Conservation (phyloP, 2,888 invertebrate genomes). For the Sturmia bella region DNA sequence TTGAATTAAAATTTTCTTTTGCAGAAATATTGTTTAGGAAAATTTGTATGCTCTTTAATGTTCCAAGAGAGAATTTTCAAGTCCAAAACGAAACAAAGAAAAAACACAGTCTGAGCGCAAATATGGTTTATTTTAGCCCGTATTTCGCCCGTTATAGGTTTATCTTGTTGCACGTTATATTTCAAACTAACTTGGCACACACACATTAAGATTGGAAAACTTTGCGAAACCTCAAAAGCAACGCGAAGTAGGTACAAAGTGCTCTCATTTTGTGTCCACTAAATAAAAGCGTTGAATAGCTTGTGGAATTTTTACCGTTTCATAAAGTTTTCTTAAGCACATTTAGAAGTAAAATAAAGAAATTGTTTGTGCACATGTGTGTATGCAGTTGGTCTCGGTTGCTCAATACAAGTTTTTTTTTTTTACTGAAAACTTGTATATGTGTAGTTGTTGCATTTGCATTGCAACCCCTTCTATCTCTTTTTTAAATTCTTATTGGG, state of each 20-base stretch:
- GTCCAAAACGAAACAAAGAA: background rate
- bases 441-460: background rate
- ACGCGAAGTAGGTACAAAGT: slow-evolving; percentile 23
- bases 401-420: background rate
- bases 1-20: slow-evolving; percentile 58
- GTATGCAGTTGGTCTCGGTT: no score
- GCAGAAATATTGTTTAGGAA: slow-evolving; percentile 7
- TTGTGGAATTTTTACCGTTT: slow-evolving; percentile 62
- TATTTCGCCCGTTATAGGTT: slow-evolving; percentile 57
- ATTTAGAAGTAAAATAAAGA: no score
- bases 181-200: slow-evolving; percentile 63
- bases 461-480: slow-evolving; percentile 26
- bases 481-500: slow-evolving; percentile 27
- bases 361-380: no score
- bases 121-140: slow-evolving; percentile 12
- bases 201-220: slow-evolving; percentile 47
- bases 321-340: background rate
- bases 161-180: slow-evolving; percentile 67
- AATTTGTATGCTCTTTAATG: slow-evolving; percentile 34
- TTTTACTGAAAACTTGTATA: background rate
- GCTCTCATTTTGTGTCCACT: slow-evolving; percentile 55
- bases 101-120: background rate
- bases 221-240: slow-evolving; percentile 54
- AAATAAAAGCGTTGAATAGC: background rate
- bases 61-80: slow-evolving; percentile 37